These are phyloP conservation scores for Phortica variegata DNA, from an alignment of 1,140 invertebrate species.

Conservation along the genomic window DNA sequence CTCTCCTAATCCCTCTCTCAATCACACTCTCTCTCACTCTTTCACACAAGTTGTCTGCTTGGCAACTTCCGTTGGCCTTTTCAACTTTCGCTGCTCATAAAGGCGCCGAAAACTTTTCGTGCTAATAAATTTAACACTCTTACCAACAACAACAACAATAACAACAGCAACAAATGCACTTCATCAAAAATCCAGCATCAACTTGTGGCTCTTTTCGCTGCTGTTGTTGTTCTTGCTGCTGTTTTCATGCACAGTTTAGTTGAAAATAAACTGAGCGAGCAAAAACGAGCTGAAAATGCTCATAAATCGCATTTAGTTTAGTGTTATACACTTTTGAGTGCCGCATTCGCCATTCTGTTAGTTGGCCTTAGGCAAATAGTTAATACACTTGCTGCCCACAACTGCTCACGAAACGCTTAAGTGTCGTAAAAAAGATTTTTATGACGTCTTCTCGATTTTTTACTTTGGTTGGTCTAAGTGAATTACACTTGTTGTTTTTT, in stretches of 20 bases:
- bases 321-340: too few species aligned
- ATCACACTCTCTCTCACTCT: constrained; percentile 12
- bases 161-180: constrained; percentile 13
- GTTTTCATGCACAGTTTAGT: constrained; percentile 52
- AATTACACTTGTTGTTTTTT: constrained; percentile 20
- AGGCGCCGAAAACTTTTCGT: constrained; percentile 49
- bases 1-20: constrained; percentile 8
- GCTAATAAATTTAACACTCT: constrained; percentile 51
- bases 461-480: constrained; percentile 29
- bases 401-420: constrained; percentile 50
- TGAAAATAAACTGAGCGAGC: too few species aligned
- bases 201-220: constrained; percentile 29
- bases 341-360: too few species aligned
- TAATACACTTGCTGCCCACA: constrained; percentile 53
- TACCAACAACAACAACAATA: constrained; percentile 20
- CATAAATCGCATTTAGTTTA: constrained; percentile 50
- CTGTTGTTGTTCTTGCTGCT: constrained; percentile 23
- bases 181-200: constrained; percentile 44
- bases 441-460: constrained; percentile 54
- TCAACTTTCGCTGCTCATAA: constrained; percentile 36
- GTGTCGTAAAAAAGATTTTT: constrained; percentile 54
- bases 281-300: constrained; percentile 46
- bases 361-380: too few species aligned
- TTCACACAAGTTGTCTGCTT: constrained; percentile 12
- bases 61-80: constrained; percentile 8